Evolutionary conservation across 2,888 invertebrate species (phyloP).

Genomic region (Mamestra brassicae): DNA sequence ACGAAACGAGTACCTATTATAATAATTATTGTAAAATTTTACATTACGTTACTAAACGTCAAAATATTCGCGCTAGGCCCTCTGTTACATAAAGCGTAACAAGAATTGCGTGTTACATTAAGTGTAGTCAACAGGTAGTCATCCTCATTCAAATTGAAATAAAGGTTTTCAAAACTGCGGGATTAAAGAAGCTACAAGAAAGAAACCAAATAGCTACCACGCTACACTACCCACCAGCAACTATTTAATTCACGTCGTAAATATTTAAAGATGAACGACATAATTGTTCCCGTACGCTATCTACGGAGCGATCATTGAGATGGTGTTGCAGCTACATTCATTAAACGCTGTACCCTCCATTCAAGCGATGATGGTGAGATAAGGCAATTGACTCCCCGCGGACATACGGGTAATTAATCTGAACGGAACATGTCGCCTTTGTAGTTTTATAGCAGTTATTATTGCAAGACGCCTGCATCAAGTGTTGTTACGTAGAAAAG

Average conservation of each 20-base stretch:
- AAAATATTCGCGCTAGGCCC: too few relatives aligned
- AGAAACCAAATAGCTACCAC: background rate
- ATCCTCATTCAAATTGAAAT: background rate
- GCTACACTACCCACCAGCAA: background rate
- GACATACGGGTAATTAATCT: conserved; percentile 89
- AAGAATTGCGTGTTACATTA: background rate
- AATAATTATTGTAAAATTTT: too few relatives aligned
- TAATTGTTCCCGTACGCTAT: conserved; percentile 55
- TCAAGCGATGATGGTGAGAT: conserved; percentile 83
- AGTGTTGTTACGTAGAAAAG: conserved; percentile 66
- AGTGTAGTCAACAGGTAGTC: background rate
- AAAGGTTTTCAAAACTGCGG: background rate
- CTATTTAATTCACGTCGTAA: conserved; percentile 27
- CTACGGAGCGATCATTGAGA: conserved; percentile 61
- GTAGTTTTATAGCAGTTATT: conserved; percentile 68
- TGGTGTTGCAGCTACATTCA: conserved; percentile 72
- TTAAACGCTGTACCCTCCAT: conserved; percentile 65
- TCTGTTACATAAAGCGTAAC: background rate
- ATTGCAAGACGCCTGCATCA: conserved; percentile 77
- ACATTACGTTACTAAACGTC: too few relatives aligned
- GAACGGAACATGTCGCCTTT: conserved; percentile 62
- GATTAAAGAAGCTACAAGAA: background rate
- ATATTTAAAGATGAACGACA: conserved; percentile 44
- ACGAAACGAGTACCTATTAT: too few relatives aligned
- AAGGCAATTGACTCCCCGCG: conserved; percentile 86